Conservation (phyloP, 2,888 invertebrate species). For the Xylota sylvarum region DNA sequence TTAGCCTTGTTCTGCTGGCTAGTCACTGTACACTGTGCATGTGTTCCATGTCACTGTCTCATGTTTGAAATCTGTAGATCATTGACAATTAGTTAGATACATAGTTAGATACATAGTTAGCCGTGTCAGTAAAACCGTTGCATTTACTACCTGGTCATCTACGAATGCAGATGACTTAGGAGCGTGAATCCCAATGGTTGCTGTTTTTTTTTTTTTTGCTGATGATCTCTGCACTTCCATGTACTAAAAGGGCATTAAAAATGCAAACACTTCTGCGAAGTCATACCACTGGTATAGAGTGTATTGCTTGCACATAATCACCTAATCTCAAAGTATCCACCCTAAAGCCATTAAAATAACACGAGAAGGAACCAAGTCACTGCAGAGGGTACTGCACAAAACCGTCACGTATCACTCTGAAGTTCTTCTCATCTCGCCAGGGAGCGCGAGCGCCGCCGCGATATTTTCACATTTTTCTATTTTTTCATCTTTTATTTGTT, state of each 20-base stretch:
- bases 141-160: no score
- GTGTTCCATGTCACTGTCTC: no score
- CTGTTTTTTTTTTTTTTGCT: no score
- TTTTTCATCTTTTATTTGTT: not conserved
- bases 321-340: not conserved
- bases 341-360: slow-evolving; percentile 19
- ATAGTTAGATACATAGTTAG: no score
- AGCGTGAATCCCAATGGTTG: no score
- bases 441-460: not conserved
- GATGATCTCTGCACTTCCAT: no score
- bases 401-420: slow-evolving; percentile 8
- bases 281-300: not conserved
- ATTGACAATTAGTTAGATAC: no score
- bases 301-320: not conserved
- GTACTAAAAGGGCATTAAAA: not conserved
- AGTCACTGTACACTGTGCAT: no score
- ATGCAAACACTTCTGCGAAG: not conserved
- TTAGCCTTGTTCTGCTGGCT: no score
- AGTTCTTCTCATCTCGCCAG: not conserved
- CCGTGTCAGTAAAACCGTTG: no score
- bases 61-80: no score
- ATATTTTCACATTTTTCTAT: not conserved
- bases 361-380: not conserved
- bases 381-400: not conserved
- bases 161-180: no score